These are phyloP conservation scores for Triplophysa rosa DNA, from an alignment of 2,113 vertebrate genomes.

Conservation along the genomic window DNA sequence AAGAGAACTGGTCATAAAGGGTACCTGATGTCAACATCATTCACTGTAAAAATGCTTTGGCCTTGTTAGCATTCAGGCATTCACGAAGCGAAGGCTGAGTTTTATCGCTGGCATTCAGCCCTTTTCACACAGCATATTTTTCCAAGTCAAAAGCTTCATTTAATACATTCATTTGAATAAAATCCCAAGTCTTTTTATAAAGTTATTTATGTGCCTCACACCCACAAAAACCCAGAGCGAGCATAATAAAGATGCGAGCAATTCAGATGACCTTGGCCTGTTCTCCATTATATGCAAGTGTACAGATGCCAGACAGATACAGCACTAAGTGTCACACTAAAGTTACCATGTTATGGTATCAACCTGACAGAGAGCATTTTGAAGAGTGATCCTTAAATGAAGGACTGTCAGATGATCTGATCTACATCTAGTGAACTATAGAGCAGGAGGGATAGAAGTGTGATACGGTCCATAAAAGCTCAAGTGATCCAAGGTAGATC, in stretches of 20 bases:
- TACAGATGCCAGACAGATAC: neutral
- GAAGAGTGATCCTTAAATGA: neutral
- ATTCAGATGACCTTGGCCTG: constrained; percentile 2
- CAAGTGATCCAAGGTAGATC: neutral
- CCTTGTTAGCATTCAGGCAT: neutral
- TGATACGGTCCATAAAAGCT: neutral
- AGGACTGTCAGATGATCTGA: neutral
- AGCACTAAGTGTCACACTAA: neutral
- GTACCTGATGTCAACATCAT: neutral
- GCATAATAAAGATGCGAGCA: neutral
- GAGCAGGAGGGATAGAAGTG: neutral
- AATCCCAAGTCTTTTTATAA: neutral
- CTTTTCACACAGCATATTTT: neutral
- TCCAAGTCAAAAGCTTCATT: neutral
- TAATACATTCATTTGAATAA: neutral
- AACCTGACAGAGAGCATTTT: constrained; percentile 4
- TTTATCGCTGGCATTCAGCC: neutral
- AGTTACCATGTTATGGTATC: neutral
- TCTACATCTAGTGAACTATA: neutral
- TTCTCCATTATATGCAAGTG: constrained; percentile 2
- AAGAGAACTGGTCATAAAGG: neutral
- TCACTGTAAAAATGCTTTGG: neutral
- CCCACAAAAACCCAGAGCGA: neutral
- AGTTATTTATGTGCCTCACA: constrained; percentile 1
- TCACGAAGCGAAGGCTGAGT: constrained; percentile 2